These are phyloP conservation scores for Meliscaeva auricollis DNA, from an alignment of 2,888 invertebrate species.

Conservation along the genomic window DNA sequence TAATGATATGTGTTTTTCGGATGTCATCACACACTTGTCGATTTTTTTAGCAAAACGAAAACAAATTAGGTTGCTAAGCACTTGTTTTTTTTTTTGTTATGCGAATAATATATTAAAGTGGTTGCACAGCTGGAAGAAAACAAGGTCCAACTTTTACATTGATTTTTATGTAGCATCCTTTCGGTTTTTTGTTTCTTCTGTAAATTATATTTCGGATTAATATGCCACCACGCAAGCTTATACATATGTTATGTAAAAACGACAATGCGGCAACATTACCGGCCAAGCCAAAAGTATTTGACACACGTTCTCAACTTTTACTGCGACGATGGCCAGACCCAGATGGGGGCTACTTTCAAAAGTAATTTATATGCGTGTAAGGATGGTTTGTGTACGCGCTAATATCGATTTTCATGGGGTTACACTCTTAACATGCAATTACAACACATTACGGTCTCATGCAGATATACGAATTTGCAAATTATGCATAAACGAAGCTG, in stretches of 20 bases:
- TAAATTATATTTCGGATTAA: no score
- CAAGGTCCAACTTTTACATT: no score
- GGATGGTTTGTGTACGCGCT: conserved; percentile 69
- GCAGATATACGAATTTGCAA: conserved; percentile 45
- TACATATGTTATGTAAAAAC: neutral
- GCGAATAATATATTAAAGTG: no score
- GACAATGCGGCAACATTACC: conserved; percentile 4
- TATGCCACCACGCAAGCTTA: no score
- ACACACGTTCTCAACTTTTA: conserved; percentile 8
- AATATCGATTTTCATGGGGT: conserved; percentile 71
- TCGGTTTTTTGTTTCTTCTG: no score
- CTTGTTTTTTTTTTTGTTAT: no score
- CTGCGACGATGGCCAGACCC: neutral
- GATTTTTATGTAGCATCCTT: no score
- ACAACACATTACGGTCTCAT: conserved; percentile 66
- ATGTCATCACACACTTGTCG: no score
- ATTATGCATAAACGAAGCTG: conserved; percentile 40
- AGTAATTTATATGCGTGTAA: conserved; percentile 60
- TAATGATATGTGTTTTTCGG: no score
- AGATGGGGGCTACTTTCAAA: conserved; percentile 28
- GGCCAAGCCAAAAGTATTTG: neutral
- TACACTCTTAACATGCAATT: conserved; percentile 72
- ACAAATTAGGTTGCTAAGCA: no score
- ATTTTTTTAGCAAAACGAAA: no score
- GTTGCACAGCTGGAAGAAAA: no score